phyloP scores from a whole-genome alignment of 2,797 vertebrate species.

The Anguilla obscura region DNA sequence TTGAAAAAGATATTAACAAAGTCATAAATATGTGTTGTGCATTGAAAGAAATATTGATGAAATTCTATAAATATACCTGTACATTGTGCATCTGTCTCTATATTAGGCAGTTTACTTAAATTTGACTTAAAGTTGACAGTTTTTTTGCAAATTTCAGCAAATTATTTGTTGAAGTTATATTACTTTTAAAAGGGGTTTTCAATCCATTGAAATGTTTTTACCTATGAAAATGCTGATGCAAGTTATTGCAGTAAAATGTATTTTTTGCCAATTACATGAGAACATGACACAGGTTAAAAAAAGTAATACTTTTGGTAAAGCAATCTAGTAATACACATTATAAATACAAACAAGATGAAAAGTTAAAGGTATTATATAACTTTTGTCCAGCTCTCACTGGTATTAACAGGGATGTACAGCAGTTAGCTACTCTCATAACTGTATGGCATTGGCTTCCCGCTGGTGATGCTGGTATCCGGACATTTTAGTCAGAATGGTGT shows the following conservation, averaged over 20 bases:
- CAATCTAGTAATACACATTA: neutral
- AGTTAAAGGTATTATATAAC: neutral
- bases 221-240: neutral
- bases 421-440: constrained; percentile 37
- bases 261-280: neutral
- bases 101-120: neutral
- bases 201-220: neutral
- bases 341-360: neutral
- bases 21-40: neutral
- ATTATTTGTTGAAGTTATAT: neutral
- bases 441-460: constrained; percentile 17
- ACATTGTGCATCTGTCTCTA: neutral
- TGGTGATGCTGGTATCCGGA: neutral
- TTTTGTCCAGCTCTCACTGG: neutral
- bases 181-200: neutral
- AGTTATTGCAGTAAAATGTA: neutral
- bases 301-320: neutral
- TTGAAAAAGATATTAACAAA: neutral
- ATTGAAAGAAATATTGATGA: neutral
- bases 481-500: neutral
- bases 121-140: neutral
- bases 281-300: neutral
- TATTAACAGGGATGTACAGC: constrained; percentile 22
- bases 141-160: neutral
- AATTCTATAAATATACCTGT: neutral